Base-by-base conservation (phyloP, 2,888 invertebrate genomes). In the Opisthograptis luteolata region DNA sequence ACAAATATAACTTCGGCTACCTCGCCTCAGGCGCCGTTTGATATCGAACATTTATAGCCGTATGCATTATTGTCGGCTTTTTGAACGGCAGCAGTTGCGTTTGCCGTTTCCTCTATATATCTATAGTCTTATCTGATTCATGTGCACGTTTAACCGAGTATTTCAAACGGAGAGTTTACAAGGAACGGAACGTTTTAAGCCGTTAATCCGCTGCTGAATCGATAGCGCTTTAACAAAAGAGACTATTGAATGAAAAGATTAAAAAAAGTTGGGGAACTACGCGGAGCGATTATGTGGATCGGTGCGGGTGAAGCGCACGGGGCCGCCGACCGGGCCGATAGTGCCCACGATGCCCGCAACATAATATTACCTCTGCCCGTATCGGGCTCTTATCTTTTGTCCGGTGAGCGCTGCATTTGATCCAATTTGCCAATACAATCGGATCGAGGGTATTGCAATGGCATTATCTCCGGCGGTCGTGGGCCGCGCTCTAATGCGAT, bases 401-500 rank as follows among this genome's bases (percentile, higher is more conserved):
- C 72, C 84, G 79, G 84, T 78, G 80, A 84, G 83, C 84, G 83
- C 81, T 89, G 89, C 91, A 90, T 91, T 91, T 90, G 87, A 91
- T 91, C 87, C 91, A 91, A 91, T 91, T 91, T 89, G 84, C 87
- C 89, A 87, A 89, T 88, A 89, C 89, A 88, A 91, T 91, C 87
- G 81, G 83, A 88, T 87, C 83, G 74, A 68, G 81, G 80, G 81
- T 87, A 87, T 87, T 87, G 88, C 87, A 84, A 83, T 85, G 83
- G 87, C 86, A 88, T 89, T 90, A 90, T 88, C 87, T 86, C 73
- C 73, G 66, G 57, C 72, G 40, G 44, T 51, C 73, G 79, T 76
- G 76, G 79, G 75, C 79, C 71, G 70, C 62, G 68, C 76, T 84
- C 80, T 84, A 85, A 85, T 84, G 81, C 82, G 81, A 83, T 83